Base-by-base conservation (phyloP, 2,797 vertebrate genomes). In the Hippocampus kuda region DNA sequence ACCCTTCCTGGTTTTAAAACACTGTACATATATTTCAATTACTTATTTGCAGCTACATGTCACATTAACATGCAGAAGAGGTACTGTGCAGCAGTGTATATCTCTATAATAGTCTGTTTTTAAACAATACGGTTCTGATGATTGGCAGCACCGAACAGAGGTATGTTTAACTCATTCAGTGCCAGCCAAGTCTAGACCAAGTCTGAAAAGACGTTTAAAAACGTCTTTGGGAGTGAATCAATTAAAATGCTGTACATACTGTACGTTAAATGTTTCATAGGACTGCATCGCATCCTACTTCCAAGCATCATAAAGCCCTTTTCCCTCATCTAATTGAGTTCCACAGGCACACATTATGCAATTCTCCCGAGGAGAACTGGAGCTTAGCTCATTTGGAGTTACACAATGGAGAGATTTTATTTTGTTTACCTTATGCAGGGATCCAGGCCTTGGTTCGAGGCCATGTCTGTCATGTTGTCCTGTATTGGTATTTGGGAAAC, bases 361-460 rank as follows among this genome's bases (percentile, higher is more conserved):
- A 59, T 59, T 59, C 56, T 59, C 56, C 56, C 27, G 61, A 38
- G 61, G 34, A 24, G 61, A 42, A 41, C 61, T 38, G 38, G 42
- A 63, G 61, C 61, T 63, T 22, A 22, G 16, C 61, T 63, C 61
- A 41, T 59, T 57, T 13, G 56, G 26, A 59, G 26, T 59, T 59
- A 27, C 56, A 59, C 56, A 59, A 30, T 59, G 16, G 26, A 15
- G 10, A 59, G 56, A 15, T 59, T 59, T 59, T 13, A 27, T 27
- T 59, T 27, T 59, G 56, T 59, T 59, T 27, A 59, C 13, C 10
- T 59, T 59, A 27, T 59, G 16, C 12, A 6, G 24, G 16, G 56
- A 27, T 27, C 26, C 56, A 13, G 56, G 56, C 56, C 24, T 27
- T 26, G 22, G 3, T 56, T 26, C 24, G n/a, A 26, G n/a, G 54